A percentile compares a stretch with the other conserved stretches of the same genome.
Conservation (phyloP, 2,888 invertebrate genomes). For the Tipula confusa region DNA sequence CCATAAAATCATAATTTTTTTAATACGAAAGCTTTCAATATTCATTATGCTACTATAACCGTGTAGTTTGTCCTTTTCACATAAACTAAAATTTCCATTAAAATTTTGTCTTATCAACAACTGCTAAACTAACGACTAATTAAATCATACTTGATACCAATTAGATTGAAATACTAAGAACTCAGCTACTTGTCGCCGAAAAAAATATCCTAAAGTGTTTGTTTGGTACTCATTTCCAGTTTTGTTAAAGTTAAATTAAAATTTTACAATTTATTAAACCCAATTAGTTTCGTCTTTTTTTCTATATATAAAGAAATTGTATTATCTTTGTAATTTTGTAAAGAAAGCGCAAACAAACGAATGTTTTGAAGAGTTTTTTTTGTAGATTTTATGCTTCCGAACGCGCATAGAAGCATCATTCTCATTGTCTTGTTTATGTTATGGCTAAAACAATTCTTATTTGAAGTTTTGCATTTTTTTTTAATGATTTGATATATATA, state of each 20-base stretch:
- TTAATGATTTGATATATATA: not conserved
- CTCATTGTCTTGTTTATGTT: not conserved
- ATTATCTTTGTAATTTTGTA: not conserved
- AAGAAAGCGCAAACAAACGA: not conserved
- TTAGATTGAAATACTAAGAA: not conserved
- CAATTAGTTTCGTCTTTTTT: not conserved
- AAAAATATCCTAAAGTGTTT: not conserved
- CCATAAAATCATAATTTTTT: no score
- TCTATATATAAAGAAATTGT: not conserved
- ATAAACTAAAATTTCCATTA: no score
- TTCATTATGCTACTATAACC: no score
- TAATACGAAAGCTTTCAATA: no score
- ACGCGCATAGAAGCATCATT: not conserved
- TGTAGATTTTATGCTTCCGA: not conserved
- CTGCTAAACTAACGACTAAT: not conserved
- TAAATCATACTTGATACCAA: not conserved
- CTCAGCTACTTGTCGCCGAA: not conserved
- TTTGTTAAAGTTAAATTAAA: not conserved
- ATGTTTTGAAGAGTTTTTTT: not conserved
- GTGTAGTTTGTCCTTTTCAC: no score
- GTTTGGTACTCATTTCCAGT: not conserved
- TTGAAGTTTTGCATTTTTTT: not conserved
- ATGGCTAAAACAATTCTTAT: not conserved
- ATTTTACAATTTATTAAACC: conserved; percentile 8
- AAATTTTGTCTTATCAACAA: not conserved